Evolutionary conservation across 2,113 vertebrate species (phyloP).

Genomic region (Ptilonorhynchus violaceus): DNA sequence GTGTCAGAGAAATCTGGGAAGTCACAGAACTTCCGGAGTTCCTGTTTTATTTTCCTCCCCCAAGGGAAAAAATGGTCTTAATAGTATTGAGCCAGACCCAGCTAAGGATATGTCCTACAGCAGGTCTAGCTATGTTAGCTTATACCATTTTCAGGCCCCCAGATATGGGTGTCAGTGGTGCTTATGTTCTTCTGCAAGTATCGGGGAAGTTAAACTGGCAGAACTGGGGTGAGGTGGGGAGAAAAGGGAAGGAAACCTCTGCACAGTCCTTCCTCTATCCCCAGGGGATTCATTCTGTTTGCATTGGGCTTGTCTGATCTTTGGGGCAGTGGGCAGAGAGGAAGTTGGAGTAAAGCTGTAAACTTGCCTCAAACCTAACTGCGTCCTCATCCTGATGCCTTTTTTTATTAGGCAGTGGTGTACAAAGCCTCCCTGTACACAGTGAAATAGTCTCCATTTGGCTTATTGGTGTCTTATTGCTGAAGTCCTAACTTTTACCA

Average conservation of each 20-base stretch:
- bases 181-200: neutral
- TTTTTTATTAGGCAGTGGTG: neutral
- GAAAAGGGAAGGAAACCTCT: conserved; percentile 12
- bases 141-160: neutral
- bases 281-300: neutral
- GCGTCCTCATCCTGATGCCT: neutral
- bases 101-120: neutral
- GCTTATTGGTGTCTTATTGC: neutral
- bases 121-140: neutral
- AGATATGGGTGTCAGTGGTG: neutral
- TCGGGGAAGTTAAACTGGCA: neutral
- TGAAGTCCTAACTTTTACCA: neutral
- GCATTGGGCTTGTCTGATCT: neutral
- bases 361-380: neutral
- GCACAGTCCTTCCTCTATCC: neutral
- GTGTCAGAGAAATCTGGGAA: conserved; percentile 10
- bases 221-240: neutral
- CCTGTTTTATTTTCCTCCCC: neutral
- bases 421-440: neutral
- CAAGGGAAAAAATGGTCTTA: neutral
- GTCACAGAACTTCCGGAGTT: neutral
- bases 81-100: neutral
- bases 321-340: neutral
- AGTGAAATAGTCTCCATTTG: neutral
- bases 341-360: neutral